These are phyloP conservation scores for Myanophis thanlyinensis DNA, from an alignment of 2,113 vertebrate species.

Conservation along the genomic window DNA sequence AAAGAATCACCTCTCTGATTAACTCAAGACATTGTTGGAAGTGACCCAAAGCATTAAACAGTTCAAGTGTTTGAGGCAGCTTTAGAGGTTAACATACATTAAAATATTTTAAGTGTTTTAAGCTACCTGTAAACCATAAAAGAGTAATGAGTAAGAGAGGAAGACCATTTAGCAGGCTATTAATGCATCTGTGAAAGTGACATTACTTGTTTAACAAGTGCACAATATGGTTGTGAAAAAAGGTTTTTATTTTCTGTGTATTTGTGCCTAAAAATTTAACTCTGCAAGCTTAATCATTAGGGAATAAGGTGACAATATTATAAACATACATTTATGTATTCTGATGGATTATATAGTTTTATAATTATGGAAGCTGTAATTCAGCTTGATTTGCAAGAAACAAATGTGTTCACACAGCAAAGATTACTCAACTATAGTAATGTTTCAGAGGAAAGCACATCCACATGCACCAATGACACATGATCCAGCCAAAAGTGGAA, in stretches of 20 bases:
- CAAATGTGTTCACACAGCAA: not conserved
- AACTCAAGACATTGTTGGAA: constrained; percentile 30
- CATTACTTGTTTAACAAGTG: not conserved
- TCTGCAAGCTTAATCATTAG: not conserved
- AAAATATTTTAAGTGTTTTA: constrained; percentile 22
- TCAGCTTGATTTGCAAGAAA: not conserved
- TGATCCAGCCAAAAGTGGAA: not conserved
- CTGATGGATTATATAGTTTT: too few species aligned
- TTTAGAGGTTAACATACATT: constrained; percentile 32
- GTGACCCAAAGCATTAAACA: constrained; percentile 50
- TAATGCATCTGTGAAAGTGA: not conserved
- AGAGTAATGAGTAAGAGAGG: not conserved
- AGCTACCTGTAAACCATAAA: not conserved
- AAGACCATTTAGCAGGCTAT: not conserved
- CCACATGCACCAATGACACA: not conserved
- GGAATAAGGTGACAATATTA: not conserved
- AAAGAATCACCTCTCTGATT: constrained; percentile 34
- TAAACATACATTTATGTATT: not conserved
- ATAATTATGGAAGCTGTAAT: not conserved
- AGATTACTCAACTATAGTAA: not conserved
- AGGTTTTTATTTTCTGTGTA: not conserved
- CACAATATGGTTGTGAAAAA: not conserved
- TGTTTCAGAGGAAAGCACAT: not conserved
- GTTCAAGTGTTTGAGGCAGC: constrained; percentile 44
- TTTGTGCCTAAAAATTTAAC: not conserved